These are phyloP conservation scores for Drosophila prostipennis DNA, from an alignment of 2,888 invertebrate genomes.

Conservation along the genomic window DNA sequence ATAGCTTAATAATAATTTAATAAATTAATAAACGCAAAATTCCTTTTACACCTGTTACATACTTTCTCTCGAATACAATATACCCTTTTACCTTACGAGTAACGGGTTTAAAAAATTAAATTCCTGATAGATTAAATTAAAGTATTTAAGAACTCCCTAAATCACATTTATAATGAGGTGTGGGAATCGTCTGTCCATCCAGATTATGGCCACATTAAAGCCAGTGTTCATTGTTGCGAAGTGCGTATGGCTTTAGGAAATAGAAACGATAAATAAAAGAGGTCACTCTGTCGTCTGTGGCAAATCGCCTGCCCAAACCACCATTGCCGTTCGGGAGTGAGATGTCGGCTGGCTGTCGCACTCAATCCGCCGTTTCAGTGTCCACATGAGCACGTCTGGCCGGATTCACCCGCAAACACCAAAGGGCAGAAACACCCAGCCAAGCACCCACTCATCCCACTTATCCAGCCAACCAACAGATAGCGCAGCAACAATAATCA, in stretches of 20 bases:
- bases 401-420: conserved; percentile 42
- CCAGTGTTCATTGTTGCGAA: background rate
- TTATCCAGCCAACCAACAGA: conserved; percentile 1
- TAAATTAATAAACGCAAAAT: too few relatives aligned
- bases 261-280: conserved; percentile 67
- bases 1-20: too few relatives aligned
- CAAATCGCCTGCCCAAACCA: conserved; percentile 62
- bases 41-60: too few relatives aligned
- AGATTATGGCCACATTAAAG: conserved; percentile 30
- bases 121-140: background rate
- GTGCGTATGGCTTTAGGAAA: conserved; percentile 19
- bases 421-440: conserved; percentile 39
- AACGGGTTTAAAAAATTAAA: too few relatives aligned
- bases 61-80: too few relatives aligned
- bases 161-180: conserved; percentile 8
- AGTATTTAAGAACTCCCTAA: background rate
- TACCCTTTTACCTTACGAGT: too few relatives aligned
- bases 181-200: conserved; percentile 15
- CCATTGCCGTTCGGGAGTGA: conserved; percentile 43
- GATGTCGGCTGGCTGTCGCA: conserved; percentile 6
- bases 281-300: conserved; percentile 59
- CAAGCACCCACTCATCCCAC: conserved; percentile 20
- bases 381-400: conserved; percentile 70
- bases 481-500: conserved; percentile 65
- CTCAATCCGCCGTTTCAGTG: conserved; percentile 13